Base-by-base conservation (phyloP, 2,797 vertebrate genomes). In the Ctenopoma kingsleyae region DNA sequence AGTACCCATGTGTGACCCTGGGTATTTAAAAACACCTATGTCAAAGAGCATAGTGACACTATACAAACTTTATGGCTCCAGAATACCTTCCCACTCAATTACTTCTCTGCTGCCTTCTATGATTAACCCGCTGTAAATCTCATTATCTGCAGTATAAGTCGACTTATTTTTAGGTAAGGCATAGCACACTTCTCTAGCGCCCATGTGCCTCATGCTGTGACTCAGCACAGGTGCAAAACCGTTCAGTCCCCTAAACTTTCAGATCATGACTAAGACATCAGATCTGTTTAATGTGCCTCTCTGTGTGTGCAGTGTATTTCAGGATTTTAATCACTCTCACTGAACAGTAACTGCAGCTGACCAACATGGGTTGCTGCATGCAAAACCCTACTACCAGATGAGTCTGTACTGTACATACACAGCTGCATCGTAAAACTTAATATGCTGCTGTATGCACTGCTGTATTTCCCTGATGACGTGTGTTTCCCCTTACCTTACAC, bases 61-160 rank as follows among this genome's bases (percentile, higher is more conserved):
- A 20, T 16, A 36, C 47, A 61, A 47, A 54, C n/a, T 5, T 43
- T 16, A 23, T 38, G 44, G n/a, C 30, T 10, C 3, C 49, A 36
- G 3, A 66, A 63, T 10, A 65, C 3, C 19, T 59, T 5, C 19
- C 10, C 13, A 32, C 38, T 71, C 47, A 61, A n/a, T 46, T 74
- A n/a, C 12, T 52, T 75, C 54, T 63, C 36, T 16, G 16, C 35
- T 63, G 11, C 58, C 60, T 40, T 44, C 74, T 53, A 60, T 61
- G 23, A 65, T 77, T 76, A 70, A 60, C 41, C 38, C 13, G 6
- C 51, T 40, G 55, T 65, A 76, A 80, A 86, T 85, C 87, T 56
- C 61, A 82, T 89, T 82, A 82, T 52, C 74, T 82, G 65, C 68
- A 67, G 56, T 27, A 60, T 52, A 77, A 82, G 27, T 70, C 79